Conservation (phyloP, 2,113 vertebrate species). For the Indri indri region DNA sequence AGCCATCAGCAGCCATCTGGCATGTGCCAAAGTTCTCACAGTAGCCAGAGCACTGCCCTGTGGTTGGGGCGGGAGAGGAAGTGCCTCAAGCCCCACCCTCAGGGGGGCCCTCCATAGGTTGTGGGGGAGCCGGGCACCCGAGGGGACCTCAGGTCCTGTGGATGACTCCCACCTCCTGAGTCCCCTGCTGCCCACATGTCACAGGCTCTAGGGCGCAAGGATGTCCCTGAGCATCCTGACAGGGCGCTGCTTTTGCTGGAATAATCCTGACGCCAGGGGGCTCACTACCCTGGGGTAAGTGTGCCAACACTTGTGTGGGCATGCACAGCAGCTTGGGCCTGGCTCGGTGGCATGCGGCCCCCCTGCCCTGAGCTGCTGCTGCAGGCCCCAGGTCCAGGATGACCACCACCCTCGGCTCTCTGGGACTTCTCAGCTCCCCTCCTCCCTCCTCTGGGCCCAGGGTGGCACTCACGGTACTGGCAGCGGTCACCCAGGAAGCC, state of each 20-base stretch:
- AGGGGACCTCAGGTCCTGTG: not conserved
- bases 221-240: not conserved
- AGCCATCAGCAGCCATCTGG: conserved; percentile 86
- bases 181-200: not conserved
- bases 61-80: not conserved
- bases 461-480: conserved; percentile 93
- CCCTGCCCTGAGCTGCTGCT: not conserved
- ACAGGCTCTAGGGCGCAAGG: not conserved
- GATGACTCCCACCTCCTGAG: not conserved
- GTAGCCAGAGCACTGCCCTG: conserved; percentile 92
- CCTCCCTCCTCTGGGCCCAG: rapidly evolving
- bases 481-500: conserved; percentile 93
- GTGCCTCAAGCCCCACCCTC: not conserved
- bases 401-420: not conserved
- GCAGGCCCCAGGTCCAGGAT: not conserved
- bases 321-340: not conserved
- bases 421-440: rapidly evolving
- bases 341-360: not conserved
- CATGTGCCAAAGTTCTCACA: conserved; percentile 92
- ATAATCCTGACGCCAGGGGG: not conserved
- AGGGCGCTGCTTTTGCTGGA: not conserved
- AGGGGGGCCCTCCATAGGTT: not conserved
- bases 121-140: not conserved
- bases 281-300: not conserved
- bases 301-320: not conserved